Percentiles rank a stretch among this genome's conserved stretches.
Evolutionary conservation across 2,113 vertebrate genomes (phyloP).

Genomic region (Microtus richardsoni): DNA sequence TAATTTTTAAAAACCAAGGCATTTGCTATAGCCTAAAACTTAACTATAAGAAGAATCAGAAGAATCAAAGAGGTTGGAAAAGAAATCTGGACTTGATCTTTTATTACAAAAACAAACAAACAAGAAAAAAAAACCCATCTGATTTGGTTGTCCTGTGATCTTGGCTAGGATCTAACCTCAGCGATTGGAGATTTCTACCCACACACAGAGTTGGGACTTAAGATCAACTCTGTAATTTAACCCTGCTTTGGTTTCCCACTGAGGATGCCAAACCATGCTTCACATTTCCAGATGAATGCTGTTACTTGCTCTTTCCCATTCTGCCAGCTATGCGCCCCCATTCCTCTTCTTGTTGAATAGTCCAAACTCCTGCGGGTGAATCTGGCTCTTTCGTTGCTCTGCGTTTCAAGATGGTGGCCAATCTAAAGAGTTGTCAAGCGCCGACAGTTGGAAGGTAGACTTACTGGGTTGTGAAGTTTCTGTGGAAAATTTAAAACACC

Average conservation of each 20-base stretch:
- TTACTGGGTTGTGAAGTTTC: constrained; percentile 46
- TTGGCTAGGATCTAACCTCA: background rate
- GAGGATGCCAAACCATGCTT: background rate
- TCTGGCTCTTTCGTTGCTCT: background rate
- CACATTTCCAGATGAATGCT: background rate
- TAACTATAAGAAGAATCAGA: background rate
- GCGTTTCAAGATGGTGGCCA: constrained; percentile 31
- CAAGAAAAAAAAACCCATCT: background rate
- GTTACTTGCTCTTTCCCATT: background rate
- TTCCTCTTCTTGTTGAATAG: background rate
- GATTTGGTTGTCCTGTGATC: background rate
- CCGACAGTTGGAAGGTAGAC: constrained; percentile 64
- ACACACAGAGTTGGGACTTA: background rate
- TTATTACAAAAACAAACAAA: constrained; percentile 8
- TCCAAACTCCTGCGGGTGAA: background rate
- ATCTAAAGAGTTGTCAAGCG: constrained; percentile 72
- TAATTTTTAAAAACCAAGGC: background rate
- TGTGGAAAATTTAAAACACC: constrained; percentile 75
- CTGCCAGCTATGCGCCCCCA: background rate
- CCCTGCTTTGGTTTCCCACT: background rate
- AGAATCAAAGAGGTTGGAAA: background rate
- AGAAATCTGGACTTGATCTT: background rate
- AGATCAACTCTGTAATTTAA: background rate
- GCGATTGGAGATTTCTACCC: background rate
- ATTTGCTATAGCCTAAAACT: constrained; percentile 20